Base-by-base conservation (phyloP, 2,113 vertebrate species). In the Rhizomys pruinosus region DNA sequence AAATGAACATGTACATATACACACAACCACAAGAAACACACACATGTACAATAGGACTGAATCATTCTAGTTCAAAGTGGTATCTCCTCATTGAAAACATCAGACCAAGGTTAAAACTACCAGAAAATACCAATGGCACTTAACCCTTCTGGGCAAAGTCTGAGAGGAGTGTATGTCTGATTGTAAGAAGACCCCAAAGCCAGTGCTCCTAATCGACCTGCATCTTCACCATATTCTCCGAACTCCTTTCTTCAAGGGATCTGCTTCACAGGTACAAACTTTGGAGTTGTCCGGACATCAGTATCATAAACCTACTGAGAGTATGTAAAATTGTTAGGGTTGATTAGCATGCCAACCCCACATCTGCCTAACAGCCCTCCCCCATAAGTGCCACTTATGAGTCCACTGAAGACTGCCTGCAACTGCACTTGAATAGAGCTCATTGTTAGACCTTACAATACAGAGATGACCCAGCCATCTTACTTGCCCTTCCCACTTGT, bases 361-460 rank as follows among this genome's bases (percentile, higher is more conserved):
- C 7, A 20, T 77, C 72, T 59, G 32, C 44, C 69, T 93, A 88
- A 63, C 66, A 72, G 47, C 92, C 8, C 9, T 64, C 20, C 39
- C 44, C 57, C 57, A 23, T 29, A 61, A 74, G 52, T 84, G 47
- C 27, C n/a, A 5, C 34, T 93, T 64, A 55, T 47, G 69, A 78
- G 22, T 80, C 71, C 55, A 34, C 44, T 76, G 5, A 66, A 42
- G 76, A 52, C 59, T 39, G 57, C 19, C 37, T 52, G 87, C 37
- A 57, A 61, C 7, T 64, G 1, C 32, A 7, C 76, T 86, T 91
- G 59, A 94, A 94, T 63, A 92, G 74, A 84, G 10, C 59, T 82
- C 34, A 57, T 79, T 92, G 63, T 94, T 82, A 90, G 90, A 74
- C 72, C 80, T 57, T 63, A 42, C 74, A 84, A 92, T 74, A 11